A percentile compares a stretch with the other conserved stretches of the same genome.
phyloP scores from a whole-genome alignment of 2,797 vertebrate species.

The Taeniopygia guttata region DNA sequence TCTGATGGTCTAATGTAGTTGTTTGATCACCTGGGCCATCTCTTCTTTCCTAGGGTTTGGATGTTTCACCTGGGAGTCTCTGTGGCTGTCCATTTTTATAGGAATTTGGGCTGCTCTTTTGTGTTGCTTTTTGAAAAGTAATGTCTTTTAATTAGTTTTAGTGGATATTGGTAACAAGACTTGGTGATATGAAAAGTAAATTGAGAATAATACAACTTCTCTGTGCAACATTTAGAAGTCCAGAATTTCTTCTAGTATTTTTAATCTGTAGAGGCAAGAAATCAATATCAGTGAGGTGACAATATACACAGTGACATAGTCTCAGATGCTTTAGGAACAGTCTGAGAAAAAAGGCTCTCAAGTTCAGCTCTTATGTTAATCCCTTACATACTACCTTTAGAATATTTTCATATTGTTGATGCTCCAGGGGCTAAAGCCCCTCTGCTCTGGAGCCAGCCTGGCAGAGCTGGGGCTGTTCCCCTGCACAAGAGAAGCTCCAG shows the following conservation, averaged over 20 bases:
- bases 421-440: neutral
- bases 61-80: neutral
- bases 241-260: neutral
- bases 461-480: rapidly evolving
- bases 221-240: neutral
- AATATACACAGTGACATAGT: rapidly evolving
- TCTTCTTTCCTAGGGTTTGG: neutral
- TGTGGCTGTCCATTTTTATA: neutral
- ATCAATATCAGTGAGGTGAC: neutral
- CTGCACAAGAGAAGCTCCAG: neutral
- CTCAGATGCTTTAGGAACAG: neutral
- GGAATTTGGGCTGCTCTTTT: neutral
- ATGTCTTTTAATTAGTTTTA: neutral
- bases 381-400: neutral
- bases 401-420: neutral
- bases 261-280: neutral
- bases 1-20: neutral
- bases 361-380: neutral
- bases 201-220: neutral
- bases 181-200: neutral
- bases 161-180: neutral
- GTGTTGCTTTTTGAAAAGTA: neutral
- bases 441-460: neutral
- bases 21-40: neutral
- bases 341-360: neutral